These are phyloP conservation scores for Alentia gelatinosa DNA, from an alignment of 2,888 invertebrate species.

Conservation along the genomic window DNA sequence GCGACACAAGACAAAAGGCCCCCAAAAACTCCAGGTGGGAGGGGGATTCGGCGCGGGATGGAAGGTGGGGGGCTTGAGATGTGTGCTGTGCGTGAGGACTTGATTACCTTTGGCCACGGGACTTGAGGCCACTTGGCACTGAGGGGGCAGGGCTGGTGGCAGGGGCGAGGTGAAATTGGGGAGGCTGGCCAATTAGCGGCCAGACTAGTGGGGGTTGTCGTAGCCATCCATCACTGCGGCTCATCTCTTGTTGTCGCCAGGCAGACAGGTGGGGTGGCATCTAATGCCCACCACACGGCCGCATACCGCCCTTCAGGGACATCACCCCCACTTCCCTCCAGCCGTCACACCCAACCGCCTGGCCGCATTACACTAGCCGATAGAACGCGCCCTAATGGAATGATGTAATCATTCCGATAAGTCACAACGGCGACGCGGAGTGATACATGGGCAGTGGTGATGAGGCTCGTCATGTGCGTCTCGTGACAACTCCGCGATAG, in stretches of 20 bases:
- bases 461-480: background rate
- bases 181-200: background rate
- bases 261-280: background rate
- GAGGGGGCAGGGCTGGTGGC: background rate
- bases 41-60: background rate
- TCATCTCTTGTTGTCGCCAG: background rate
- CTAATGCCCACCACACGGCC: background rate
- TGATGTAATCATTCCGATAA: background rate
- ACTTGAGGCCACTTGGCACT: background rate
- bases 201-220: background rate
- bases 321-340: background rate
- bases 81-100: too few species aligned
- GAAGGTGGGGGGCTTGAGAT: background rate
- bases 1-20: too few species aligned
- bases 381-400: background rate
- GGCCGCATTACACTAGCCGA: background rate
- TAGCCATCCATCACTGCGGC: background rate
- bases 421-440: background rate
- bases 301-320: background rate
- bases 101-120: too few species aligned
- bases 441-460: background rate
- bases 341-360: background rate
- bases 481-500: background rate
- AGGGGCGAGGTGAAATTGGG: background rate
- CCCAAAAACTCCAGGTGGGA: too few species aligned